Base-by-base conservation (phyloP, 1,140 invertebrate species). In the Heterodera carotae region DNA sequence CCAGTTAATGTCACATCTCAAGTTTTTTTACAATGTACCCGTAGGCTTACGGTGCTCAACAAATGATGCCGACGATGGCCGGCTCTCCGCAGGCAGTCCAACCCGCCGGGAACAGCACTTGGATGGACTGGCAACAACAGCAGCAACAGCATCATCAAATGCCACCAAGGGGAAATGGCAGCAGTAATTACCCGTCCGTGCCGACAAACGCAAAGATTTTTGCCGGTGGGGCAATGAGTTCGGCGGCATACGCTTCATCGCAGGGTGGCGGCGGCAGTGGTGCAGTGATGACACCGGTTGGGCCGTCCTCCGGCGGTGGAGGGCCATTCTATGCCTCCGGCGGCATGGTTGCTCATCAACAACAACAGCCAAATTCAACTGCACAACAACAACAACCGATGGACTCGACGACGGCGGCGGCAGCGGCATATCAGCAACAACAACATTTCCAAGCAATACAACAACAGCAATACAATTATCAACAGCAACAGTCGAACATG, bases 401-500 rank as follows among this genome's bases (percentile, higher is more conserved):
- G 25, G 29, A 69, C 12, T 31, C 39, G 53, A 34, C n/a, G n/a
- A n/a, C n/a, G n/a, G n/a, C n/a, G n/a, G n/a, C n/a, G n/a, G n/a
- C n/a, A n/a, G n/a, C 39, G 48, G 36, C 36, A 43, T 39, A 73
- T 18, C 71, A 27, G 29, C 67, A 69, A 69, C 67, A 69, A 34
- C 68, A 69, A 69, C 53, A 74, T 66, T 74, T 43, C 43, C 36
- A 53, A 56, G 27, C 43, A n/a, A 7, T 25, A 2, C 34, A 31
- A 27, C 76, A 76, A 76, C 76, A 77, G 27, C 31, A 66, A 43
- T 27, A 36, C 29, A 18, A 31, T 39, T 60, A 43, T 31, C n/a
- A 31, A 22, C 66, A 75, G 7, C 76, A 75, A 5, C 76, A 78
- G 48, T 48, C 76, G 15, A 76, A 18, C 43, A 78, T 78, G 74